Base-by-base conservation (phyloP, 92 coral and sea anemone species). In the Hydrozoanthus gracilis region DNA sequence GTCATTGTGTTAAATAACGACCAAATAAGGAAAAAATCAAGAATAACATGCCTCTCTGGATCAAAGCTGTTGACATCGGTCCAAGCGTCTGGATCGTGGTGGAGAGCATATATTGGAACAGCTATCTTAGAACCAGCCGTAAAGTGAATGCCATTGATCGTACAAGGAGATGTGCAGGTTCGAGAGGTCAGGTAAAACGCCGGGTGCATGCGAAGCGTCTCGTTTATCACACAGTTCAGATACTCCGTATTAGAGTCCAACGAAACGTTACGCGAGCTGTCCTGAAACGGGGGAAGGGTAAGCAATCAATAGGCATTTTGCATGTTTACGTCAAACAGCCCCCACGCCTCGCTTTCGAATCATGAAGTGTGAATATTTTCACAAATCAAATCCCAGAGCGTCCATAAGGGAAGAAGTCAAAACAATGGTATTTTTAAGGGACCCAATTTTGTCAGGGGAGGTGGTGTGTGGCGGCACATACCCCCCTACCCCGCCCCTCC, bases 21-120 rank as follows among this genome's bases (percentile, higher is more conserved):
- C 39, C 39, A 27, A 0, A 27, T 27, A 27, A 27, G 39, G 39
- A 27, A 27, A 27, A 27, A 27, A 27, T 27, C 39, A 27, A 27
- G 39, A 27, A 27, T 27, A 27, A 27, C 84, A 7, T 4, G 62
- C 84, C 84, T 79, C 18, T 61, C 84, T 15, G 84, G 84, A 4
- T 79, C 84, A 44, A 79, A 79, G 44, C 6, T 10, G 46, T 79
- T 50, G 56, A 48, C 84, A 54, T 79, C 51, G 44, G 7, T 9
- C 84, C 84, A 79, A 45, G 84, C 84, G 35, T 47, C 58, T 17
- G 84, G 84, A 14, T 79, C 84, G 8, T 39, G 71, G 15, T 79
- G 84, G 16, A 79, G 84, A 4, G 84, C 84, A 9, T 79, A 46
- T 60, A 79, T 44, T 0, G 84, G 84, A 4, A 79, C 55, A 79